Conservation (phyloP, 2,888 invertebrate species). For the Halictus quadricinctus region DNA sequence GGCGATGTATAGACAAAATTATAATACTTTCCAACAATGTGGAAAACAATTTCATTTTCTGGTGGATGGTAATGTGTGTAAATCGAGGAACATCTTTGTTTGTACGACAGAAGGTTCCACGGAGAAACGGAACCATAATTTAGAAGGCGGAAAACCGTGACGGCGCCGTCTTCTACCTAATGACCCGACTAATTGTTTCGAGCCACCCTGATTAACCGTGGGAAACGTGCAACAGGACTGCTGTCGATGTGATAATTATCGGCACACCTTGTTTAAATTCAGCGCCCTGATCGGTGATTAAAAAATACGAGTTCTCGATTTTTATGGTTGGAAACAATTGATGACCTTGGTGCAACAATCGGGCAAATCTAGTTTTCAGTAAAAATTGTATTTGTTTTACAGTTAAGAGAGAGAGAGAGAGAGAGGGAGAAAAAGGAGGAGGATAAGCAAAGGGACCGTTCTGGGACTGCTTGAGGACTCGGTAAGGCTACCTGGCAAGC, state of each 20-base stretch:
- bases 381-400: too few species aligned
- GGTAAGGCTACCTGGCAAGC: too few species aligned
- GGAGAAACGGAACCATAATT: slow-evolving; percentile 50
- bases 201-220: slow-evolving; percentile 67
- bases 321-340: neutral
- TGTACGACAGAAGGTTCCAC: neutral
- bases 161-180: slow-evolving; percentile 56
- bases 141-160: slow-evolving; percentile 51
- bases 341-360: too few species aligned
- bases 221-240: slow-evolving; percentile 51
- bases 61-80: neutral
- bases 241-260: slow-evolving; percentile 36
- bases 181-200: slow-evolving; percentile 69
- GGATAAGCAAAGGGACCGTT: too few species aligned
- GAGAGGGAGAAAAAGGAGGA: too few species aligned
- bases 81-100: neutral
- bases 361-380: neutral
- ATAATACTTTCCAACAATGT: neutral
- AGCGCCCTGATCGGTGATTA: neutral
- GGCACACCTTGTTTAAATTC: slow-evolving; percentile 7
- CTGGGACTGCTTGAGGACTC: too few species aligned
- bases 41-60: neutral
- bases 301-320: neutral
- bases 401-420: too few species aligned
- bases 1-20: neutral